Evolutionary conservation across 2,113 vertebrate genomes (phyloP), one percentile per base, ranked within the genome.

Genomic region (Sander vitreus): DNA sequence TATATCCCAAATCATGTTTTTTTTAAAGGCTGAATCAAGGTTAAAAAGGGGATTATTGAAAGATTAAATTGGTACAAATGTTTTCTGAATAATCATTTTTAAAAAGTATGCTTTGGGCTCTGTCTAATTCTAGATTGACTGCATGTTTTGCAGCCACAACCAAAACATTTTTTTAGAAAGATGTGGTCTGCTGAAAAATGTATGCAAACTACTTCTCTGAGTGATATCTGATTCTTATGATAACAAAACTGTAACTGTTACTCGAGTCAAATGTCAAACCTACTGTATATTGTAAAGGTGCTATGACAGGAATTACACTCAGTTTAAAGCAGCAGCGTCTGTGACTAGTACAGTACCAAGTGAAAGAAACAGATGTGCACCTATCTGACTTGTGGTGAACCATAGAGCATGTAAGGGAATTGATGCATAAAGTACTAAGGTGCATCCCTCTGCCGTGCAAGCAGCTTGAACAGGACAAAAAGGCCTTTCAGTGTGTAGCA

Each of bases 381-480:
- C 53, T 75, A 43, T 79, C 23, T 67, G 19, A 63, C 19, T 45
- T 4, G 76, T 68, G 74, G 82, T 83, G 71, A 88, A 73, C 85
- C 73, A 9, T 11, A 65, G 19, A 60, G 33, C 21, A n/a, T 33
- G 48, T 14, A 74, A 50, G 58, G 63, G 81, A 85, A 76, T 68
- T 65, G 76, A 76, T 83, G 78, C 73, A 81, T 74, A 55, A 33
- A 84, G 59, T 23, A 69, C 43, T 23, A 39, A 88, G 90, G 83
- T 88, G 92, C 89, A 88, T 85, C 47, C 19, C 81, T 88, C 58
- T 83, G 78, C 81, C 76, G 76, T 60, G 78, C 62, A 65, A 82
- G 81, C 85, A 79, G 90, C 90, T 36, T 87, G 89, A 83, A 69
- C 15, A 15, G 80, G 83, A 94, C 93, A 94, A 95, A 93, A 90